Evolutionary conservation across 2,888 invertebrate species (phyloP).

Genomic region (Leucophora obtusa): DNA sequence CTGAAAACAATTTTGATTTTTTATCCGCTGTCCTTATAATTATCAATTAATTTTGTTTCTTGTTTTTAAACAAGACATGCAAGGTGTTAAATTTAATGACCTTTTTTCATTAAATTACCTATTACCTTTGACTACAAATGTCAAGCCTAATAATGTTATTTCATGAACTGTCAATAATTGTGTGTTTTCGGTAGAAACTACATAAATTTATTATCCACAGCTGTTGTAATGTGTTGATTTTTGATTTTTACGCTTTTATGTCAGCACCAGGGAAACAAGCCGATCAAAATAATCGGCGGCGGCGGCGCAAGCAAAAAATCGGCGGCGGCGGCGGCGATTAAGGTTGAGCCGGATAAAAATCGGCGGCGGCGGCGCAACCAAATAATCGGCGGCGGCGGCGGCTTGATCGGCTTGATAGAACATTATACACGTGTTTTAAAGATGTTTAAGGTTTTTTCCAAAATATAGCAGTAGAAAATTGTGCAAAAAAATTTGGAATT

Average conservation of each 20-base stretch:
- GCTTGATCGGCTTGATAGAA: too few relatives aligned
- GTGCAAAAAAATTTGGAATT: too few relatives aligned
- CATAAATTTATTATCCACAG: slow-evolving; percentile 36
- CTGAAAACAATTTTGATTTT: slow-evolving; percentile 36
- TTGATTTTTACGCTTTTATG: slow-evolving; percentile 61
- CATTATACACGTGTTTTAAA: too few relatives aligned
- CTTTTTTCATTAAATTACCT: slow-evolving; percentile 46
- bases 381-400: too few relatives aligned
- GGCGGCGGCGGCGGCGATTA: too few relatives aligned
- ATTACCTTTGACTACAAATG: slow-evolving; percentile 18
- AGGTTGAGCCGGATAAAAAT: too few relatives aligned
- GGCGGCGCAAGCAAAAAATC: too few relatives aligned
- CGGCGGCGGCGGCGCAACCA: too few relatives aligned
- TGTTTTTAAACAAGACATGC: slow-evolving; percentile 20
- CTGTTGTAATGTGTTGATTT: slow-evolving; percentile 47
- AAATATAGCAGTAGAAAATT: too few relatives aligned
- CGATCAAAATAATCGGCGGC: too few relatives aligned
- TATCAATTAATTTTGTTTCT: slow-evolving; percentile 39
- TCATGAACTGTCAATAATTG: slow-evolving; percentile 58
- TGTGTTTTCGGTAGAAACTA: slow-evolving; percentile 3
- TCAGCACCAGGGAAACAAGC: too few relatives aligned
- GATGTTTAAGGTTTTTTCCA: too few relatives aligned
- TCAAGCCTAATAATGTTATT: slow-evolving; percentile 57
- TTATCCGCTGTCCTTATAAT: slow-evolving; percentile 36
- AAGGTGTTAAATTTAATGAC: slow-evolving; percentile 62